Conservation (phyloP, 2,797 vertebrate genomes). For the Lagorchestes hirsutus region DNA sequence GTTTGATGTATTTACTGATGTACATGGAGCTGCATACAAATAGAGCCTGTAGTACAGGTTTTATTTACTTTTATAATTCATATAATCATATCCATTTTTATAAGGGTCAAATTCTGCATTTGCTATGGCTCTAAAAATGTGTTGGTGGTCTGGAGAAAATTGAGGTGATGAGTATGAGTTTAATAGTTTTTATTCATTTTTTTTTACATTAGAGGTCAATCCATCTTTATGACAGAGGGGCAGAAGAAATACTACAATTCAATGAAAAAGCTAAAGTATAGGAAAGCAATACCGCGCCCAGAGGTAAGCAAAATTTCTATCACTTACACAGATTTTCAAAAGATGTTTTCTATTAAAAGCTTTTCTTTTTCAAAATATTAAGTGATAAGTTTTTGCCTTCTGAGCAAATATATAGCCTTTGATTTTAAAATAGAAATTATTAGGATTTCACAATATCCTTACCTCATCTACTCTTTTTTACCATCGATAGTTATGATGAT, state of each 20-base stretch:
- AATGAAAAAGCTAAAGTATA: conserved; percentile 63
- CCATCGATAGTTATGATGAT: not conserved
- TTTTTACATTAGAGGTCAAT: conserved; percentile 70
- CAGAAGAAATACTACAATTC: conserved; percentile 68
- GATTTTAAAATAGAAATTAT: not conserved
- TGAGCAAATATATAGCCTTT: not conserved
- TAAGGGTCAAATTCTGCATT: conserved; percentile 5
- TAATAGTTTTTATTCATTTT: conserved; percentile 28
- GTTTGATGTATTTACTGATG: not conserved
- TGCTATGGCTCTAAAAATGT: conserved; percentile 26
- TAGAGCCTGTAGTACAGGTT: not conserved
- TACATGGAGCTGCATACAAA: not conserved
- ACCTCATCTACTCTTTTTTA: not conserved
- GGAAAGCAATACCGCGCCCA: conserved; percentile 54
- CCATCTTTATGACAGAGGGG: conserved; percentile 73
- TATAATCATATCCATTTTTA: not conserved
- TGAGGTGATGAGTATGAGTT: conserved; percentile 38
- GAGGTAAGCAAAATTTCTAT: conserved; percentile 63
- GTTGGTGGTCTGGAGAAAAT: not conserved
- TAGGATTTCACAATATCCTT: not conserved
- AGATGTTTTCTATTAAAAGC: not conserved
- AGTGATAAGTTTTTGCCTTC: not conserved
- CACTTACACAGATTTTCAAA: conserved; percentile 11
- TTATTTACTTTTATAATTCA: conserved; percentile 19
- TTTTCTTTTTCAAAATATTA: not conserved